phyloP scores from a whole-genome alignment of 2,113 vertebrate genomes.

The Lipotes vexillifer region DNA sequence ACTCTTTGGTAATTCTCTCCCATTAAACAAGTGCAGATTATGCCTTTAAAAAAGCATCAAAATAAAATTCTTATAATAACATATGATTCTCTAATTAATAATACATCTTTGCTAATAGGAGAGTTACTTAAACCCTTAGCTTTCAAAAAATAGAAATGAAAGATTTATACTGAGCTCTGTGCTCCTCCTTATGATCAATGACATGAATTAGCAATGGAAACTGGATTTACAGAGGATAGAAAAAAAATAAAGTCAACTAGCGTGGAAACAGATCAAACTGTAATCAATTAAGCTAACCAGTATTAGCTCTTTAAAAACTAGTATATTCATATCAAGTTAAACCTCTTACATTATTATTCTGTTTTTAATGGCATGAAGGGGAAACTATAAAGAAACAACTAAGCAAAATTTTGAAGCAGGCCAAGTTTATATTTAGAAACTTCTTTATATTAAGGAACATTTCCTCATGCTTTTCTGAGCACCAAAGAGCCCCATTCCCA shows the following conservation, averaged over 20 bases:
- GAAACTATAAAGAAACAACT: background rate
- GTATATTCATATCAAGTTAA: background rate
- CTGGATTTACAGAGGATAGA: background rate
- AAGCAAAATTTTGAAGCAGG: background rate
- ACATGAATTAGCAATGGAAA: background rate
- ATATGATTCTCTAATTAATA: background rate
- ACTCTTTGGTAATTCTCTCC: conserved; percentile 22
- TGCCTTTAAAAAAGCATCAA: background rate
- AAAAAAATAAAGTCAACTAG: background rate
- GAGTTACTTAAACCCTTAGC: conserved; percentile 5
- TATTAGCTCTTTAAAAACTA: background rate
- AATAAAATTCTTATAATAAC: background rate
- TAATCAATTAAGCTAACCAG: background rate
- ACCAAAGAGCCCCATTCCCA: background rate
- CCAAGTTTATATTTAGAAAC: background rate
- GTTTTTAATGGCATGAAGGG: background rate
- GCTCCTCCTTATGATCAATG: background rate
- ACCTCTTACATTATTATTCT: background rate
- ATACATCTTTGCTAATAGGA: background rate
- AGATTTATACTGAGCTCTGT: background rate
- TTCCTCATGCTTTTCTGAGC: background rate
- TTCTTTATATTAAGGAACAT: background rate
- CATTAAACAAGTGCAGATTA: conserved; percentile 28
- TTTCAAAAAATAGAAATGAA: background rate
- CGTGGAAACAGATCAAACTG: background rate